Percentiles rank a stretch among this genome's conserved stretches.
Evolutionary conservation across 2,888 invertebrate species (phyloP).

Genomic region (Eupithecia tripunctaria): DNA sequence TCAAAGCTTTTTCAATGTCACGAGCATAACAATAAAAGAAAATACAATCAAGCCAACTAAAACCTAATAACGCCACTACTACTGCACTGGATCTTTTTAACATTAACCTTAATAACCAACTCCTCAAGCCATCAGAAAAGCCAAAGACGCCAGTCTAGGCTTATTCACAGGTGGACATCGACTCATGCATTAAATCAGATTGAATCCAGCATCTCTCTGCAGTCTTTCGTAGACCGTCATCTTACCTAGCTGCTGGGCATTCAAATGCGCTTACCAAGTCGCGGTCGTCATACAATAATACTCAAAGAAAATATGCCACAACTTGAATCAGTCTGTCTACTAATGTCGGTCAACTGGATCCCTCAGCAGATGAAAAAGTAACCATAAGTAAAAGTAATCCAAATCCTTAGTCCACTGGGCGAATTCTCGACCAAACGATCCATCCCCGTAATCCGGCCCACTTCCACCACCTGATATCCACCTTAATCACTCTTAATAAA

Average conservation of each 20-base stretch:
- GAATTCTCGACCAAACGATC: constrained; percentile 16
- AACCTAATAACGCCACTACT: no score
- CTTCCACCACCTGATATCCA: constrained; percentile 30
- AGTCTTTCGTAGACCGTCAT: neutral
- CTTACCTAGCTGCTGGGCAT: neutral
- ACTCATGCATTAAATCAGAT: neutral
- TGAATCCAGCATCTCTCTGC: neutral
- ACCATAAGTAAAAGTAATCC: neutral
- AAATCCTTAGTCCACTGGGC: neutral
- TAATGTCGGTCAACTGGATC: neutral
- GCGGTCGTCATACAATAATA: neutral
- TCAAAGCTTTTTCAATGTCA: no score
- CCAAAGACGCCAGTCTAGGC: neutral
- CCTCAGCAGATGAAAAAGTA: neutral
- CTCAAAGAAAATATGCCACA: neutral
- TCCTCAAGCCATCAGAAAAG: neutral
- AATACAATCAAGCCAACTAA: no score
- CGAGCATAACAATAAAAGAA: no score
- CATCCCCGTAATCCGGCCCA: constrained; percentile 15
- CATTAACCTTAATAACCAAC: neutral
- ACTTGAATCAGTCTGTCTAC: no score
- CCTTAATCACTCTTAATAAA: constrained; percentile 42
- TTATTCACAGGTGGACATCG: neutral
- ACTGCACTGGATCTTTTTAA: neutral
- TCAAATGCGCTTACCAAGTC: neutral